Evolutionary conservation across 2,797 vertebrate species (phyloP).

Genomic region (Ptychadena robeensis): DNA sequence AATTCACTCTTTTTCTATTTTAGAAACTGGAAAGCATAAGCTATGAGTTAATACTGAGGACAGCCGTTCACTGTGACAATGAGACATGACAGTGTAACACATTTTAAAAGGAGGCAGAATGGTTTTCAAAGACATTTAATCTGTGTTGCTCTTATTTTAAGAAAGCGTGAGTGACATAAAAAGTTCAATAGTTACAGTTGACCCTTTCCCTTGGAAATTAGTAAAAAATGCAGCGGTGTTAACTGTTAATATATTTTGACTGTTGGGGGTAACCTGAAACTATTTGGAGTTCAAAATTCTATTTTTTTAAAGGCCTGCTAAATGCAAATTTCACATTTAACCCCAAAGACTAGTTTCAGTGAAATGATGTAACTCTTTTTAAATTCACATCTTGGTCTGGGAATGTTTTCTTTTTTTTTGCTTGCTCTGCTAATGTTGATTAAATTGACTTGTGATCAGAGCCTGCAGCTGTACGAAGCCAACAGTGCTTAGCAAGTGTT

Average conservation of each 20-base stretch:
- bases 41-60: neutral
- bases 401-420: slow-evolving; percentile 50
- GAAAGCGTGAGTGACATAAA: slow-evolving; percentile 4
- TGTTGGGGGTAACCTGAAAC: slow-evolving; percentile 25
- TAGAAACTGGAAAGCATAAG: too few species aligned
- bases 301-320: slow-evolving; percentile 20
- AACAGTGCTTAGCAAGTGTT: slow-evolving; percentile 44
- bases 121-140: neutral
- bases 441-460: slow-evolving; percentile 47
- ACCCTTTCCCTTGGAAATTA: slow-evolving; percentile 22
- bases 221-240: slow-evolving; percentile 6
- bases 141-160: neutral
- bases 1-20: too few species aligned
- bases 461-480: slow-evolving; percentile 37
- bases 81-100: neutral
- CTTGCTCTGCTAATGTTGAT: slow-evolving; percentile 55
- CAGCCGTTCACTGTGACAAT: neutral
- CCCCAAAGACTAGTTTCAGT: neutral
- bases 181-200: slow-evolving; percentile 17
- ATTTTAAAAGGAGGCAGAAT: neutral
- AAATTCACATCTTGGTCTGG: slow-evolving; percentile 38
- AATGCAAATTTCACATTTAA: slow-evolving; percentile 22
- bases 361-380: slow-evolving; percentile 47
- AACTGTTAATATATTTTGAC: slow-evolving; percentile 5
- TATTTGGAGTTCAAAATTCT: slow-evolving; percentile 34